Evolutionary conservation across 2,113 vertebrate species (phyloP), one percentile per base, ranked within the genome.

Genomic region (Indicator indicator): DNA sequence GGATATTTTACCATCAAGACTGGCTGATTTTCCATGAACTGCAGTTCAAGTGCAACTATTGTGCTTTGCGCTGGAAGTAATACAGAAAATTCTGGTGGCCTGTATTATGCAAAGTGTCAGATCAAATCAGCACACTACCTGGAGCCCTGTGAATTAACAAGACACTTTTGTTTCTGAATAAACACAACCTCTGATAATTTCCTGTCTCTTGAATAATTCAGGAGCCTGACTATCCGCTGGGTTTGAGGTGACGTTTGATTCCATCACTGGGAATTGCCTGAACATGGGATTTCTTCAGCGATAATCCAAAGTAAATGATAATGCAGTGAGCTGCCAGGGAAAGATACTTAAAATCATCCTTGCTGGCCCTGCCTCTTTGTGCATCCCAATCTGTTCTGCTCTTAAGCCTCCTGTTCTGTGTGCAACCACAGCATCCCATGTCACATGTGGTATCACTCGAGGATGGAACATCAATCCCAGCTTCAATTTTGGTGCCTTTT

Each of bases 61-160:
- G 86, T 92, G 91, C 59, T 93, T 93, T 88, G 95, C 93, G 70
- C 88, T 96, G 94, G 83, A 94, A 89, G 67, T 50, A 85, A 87
- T 67, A 84, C 55, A 82, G 89, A 84, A 82, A 69, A 90, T 89
- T 96, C 78, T 0, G 1, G 74, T 73, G 67, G 67, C 55, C 73
- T 88, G 9, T 75, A 50, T 93, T 93, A 90, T 92, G 86, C 74
- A 78, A 82, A 92, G 83, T 84, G 93, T 87, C 71, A 64, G 89
- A 84, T 94, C 59, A 89, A 78, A 96, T 84, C 55, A 89, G 84
- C 55, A n/a, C 83, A 62, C 26, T 86, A 32, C 56, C 83, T 72
- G 1, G 5, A 86, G n/a, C 75, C 70, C 52, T 44, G 21, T 54
- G 88, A 88, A 83, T 94, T 95, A 93, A 83, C 55, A 79, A 91